Evolutionary conservation across 1,140 invertebrate genomes (phyloP).

Genomic region (Dufourea novaeangliae): DNA sequence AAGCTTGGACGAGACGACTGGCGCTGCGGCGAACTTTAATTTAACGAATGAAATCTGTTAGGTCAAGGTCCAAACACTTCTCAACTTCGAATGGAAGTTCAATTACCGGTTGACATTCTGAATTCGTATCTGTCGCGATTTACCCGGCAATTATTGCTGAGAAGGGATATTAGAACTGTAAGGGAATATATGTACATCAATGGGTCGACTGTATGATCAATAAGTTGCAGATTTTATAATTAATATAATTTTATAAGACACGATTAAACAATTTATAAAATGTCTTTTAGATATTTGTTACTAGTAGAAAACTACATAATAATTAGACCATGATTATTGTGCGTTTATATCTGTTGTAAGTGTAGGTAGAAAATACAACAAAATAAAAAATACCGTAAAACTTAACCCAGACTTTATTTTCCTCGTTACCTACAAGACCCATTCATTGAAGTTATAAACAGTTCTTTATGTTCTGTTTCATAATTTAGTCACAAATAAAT

Average conservation of each 20-base stretch:
- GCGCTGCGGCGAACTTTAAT: conserved; percentile 3
- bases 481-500: too few species aligned
- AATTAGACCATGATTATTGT: too few species aligned
- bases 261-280: too few species aligned
- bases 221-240: not conserved
- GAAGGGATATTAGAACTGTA: not conserved
- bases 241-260: not conserved
- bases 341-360: too few species aligned
- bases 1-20: not conserved
- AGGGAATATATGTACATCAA: not conserved
- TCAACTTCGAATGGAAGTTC: not conserved
- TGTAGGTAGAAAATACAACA: too few species aligned
- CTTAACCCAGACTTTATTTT: too few species aligned
- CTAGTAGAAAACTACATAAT: too few species aligned
- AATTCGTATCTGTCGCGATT: not conserved
- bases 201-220: not conserved
- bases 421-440: too few species aligned
- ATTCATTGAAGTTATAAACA: too few species aligned
- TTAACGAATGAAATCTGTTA: not conserved
- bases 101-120: not conserved
- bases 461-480: too few species aligned
- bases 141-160: not conserved
- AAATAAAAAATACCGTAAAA: too few species aligned
- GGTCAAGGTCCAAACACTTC: not conserved
- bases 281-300: too few species aligned